Evolutionary conservation across 2,888 invertebrate species (phyloP).

Genomic region (Gnatocerus cornutus): DNA sequence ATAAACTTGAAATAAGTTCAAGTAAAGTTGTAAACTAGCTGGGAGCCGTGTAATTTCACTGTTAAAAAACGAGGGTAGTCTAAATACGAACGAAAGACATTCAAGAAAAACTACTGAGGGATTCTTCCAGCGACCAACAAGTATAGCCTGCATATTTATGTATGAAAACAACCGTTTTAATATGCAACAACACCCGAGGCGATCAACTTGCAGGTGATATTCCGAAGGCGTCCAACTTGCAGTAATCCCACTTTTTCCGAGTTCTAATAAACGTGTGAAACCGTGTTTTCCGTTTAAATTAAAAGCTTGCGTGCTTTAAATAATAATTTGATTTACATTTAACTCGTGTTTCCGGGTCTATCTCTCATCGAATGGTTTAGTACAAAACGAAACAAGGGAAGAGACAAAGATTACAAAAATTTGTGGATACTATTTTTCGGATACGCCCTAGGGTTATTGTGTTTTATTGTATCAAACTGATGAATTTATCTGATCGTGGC

Average conservation of each 20-base stretch:
- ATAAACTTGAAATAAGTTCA: too few relatives aligned
- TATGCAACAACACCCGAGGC: background rate
- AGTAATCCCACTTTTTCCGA: constrained; percentile 9
- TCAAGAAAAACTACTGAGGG: too few relatives aligned
- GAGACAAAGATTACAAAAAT: constrained; percentile 22
- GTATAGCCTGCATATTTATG: constrained; percentile 9
- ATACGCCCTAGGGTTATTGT: constrained; percentile 15
- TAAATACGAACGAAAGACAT: too few relatives aligned
- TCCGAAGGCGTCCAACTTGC: constrained; percentile 16
- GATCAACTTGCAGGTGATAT: constrained; percentile 5
- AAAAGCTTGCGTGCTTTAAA: constrained; percentile 21
- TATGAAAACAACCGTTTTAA: constrained; percentile 11
- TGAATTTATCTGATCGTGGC: constrained; percentile 17
- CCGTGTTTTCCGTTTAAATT: constrained; percentile 12
- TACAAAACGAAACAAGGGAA: constrained; percentile 23
- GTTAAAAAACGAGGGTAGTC: too few relatives aligned
- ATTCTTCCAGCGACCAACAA: too few relatives aligned
- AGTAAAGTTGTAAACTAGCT: too few relatives aligned
- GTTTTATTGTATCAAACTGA: constrained; percentile 13
- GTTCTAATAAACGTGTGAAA: constrained; percentile 19
- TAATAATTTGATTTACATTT: constrained; percentile 23
- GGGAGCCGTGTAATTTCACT: too few relatives aligned
- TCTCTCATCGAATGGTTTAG: constrained; percentile 1
- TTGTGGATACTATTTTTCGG: constrained; percentile 15
- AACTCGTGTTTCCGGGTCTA: constrained; percentile 2